Base-by-base conservation (phyloP, 1,140 invertebrate species). In the Trigoniulus corallinus region DNA sequence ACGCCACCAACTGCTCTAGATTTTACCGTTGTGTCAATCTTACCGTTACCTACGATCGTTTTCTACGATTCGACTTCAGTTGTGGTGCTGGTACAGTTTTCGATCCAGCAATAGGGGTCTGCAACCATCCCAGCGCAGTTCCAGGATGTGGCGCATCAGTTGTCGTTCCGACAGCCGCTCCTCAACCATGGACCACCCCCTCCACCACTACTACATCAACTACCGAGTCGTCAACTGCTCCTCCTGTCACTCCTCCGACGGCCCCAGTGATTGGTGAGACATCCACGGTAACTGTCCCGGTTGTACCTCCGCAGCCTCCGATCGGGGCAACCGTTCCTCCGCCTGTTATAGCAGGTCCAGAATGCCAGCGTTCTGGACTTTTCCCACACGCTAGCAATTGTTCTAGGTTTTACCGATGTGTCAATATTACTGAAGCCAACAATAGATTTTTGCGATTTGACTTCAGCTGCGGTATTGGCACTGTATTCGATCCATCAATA, bases 1-100 rank as follows among this genome's bases (percentile, higher is more conserved):
- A 47, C 26, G 12, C 46, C 20, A 15, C 27, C 25, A 22, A 47
- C 21, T 47, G 46, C 46, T 37, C 4, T 13, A 39, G 4, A 7
- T 47, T 47, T 23, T 47, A 47, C 20, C 7, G 27, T 10, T 47
- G 46, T 24, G 46, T 47, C 26, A 22, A 47, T 24, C 4, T 23
- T 20, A 15, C 46, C 12, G 42, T 7, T 10, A 44, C 7, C 4
- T 12, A 27, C 4, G n/a, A 27, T 13, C 7, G 10, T 7, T 47
- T 47, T 22, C 27, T 18, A 4, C 12, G 21, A 47, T 47, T 26
- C 20, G 21, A 27, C 4, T 47, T 47, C 22, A 15, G 26, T 7
- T 47, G 46, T 20, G 46, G 12, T 7, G 7, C 27, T 27, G 46
- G 46, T 12, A 26, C 27, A 13, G 46, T 47, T 23, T 47, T 47